Base-by-base conservation (phyloP, 92 coral and sea anemone species). In the Heteractis magnifica region DNA sequence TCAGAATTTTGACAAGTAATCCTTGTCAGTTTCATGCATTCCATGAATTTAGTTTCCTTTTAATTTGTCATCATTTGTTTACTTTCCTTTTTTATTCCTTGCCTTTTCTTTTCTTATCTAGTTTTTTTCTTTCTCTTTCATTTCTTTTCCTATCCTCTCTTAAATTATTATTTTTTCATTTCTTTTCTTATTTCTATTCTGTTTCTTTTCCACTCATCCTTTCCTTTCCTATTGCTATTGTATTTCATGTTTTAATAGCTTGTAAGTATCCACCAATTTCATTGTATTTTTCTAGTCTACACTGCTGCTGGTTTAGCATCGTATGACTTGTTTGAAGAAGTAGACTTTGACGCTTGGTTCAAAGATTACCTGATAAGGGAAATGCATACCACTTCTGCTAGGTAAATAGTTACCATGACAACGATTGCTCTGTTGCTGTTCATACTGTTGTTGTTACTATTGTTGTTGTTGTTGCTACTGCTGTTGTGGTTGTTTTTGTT, bases 281-380 rank as follows among this genome's bases (percentile, higher is more conserved):
- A 79, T 6, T 76, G 19, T 34, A 2, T 75, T 6, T 8, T 76
- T 76, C 11, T 81, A 95, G 98, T 95, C 13, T 95, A 94, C 64
- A 94, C 91, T 71, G 96, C 95, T 0, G 97, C 96, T 48, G 98
- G 98, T 10, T 89, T 95, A 48, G 95, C 96, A 2, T 92, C 98
- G 21, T 95, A 95, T 76, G 91, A 95, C 85, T 94, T 95, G 20
- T 95, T 92, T 77, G 98, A 92, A 68, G 98, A 94, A 71, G 79
- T 95, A 18, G 95, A 94, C 82, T 95, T 95, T 81, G 98, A 95
- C 82, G 82, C 77, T 4, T 95, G 98, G 98, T 94, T 95, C 78
- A 86, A 88, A 20, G 90, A 79, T 56, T 88, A 90, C 21, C 86
- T 95, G 52, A 50, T 79, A 52, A 76, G 87, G 65, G 98, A 95